These are phyloP conservation scores for Metellina segmentata DNA, from an alignment of 2,888 invertebrate genomes.

Conservation along the genomic window DNA sequence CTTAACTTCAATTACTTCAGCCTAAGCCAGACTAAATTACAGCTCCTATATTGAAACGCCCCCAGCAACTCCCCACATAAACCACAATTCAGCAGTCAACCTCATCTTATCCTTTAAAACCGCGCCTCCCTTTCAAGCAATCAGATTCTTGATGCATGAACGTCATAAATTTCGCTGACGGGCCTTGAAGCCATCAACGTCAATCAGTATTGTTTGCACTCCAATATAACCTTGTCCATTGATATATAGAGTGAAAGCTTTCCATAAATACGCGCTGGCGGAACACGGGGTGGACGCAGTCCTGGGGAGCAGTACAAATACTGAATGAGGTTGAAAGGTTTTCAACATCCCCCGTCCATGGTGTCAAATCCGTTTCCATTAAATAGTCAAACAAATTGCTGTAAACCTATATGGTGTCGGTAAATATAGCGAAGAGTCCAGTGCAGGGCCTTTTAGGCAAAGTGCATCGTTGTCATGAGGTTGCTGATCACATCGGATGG, in stretches of 20 bases:
- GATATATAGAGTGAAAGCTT: not conserved
- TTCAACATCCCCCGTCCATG: not conserved
- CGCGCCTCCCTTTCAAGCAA: not conserved
- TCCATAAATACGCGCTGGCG: not conserved
- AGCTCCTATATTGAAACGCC: not conserved
- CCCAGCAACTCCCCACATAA: not conserved
- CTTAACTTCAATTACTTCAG: not conserved
- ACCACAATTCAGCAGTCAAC: not conserved
- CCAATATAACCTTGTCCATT: constrained; percentile 1
- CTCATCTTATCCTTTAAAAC: not conserved
- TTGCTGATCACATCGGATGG: not conserved
- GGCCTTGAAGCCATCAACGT: constrained; percentile 8
- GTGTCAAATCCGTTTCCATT: constrained; percentile 19
- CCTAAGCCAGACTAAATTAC: not conserved
- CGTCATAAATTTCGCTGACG: constrained; percentile 14
- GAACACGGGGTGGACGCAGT: not conserved
- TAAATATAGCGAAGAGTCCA: constrained; percentile 2
- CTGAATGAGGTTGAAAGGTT: not conserved
- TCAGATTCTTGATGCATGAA: constrained; percentile 3
- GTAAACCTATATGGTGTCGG: not conserved
- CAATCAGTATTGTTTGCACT: constrained; percentile 36
- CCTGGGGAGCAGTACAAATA: not conserved
- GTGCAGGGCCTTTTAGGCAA: not conserved
- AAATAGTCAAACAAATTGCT: constrained; percentile 33
- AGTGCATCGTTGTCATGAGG: not conserved